Conservation (phyloP, 2,888 invertebrate species). For the Stenurella melanura region DNA sequence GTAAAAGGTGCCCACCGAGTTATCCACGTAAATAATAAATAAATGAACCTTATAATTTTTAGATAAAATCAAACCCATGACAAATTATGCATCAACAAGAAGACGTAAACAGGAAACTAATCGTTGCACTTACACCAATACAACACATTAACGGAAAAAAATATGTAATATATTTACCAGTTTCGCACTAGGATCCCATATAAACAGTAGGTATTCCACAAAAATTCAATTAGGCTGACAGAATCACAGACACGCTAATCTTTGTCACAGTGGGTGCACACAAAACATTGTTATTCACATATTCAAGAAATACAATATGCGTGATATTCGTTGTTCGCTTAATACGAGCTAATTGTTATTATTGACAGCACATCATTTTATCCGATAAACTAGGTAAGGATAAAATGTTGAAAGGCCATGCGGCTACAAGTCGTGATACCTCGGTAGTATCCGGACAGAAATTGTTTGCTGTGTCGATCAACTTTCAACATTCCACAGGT, state of each 20-base stretch:
- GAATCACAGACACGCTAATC: not conserved
- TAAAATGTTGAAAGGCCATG: not conserved
- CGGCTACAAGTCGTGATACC: not conserved
- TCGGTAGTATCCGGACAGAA: conserved; percentile 2
- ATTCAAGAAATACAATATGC: not conserved
- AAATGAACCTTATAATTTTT: not conserved
- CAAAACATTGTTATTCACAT: conserved; percentile 3
- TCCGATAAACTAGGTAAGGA: conserved; percentile 7
- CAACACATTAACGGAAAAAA: not conserved
- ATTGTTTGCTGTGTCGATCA: conserved; percentile 7
- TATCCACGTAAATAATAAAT: not conserved
- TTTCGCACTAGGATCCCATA: conserved; percentile 7
- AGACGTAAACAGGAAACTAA: not conserved
- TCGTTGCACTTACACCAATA: not conserved
- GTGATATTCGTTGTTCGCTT: not conserved
- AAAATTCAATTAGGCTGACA: not conserved
- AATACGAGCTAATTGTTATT: not conserved
- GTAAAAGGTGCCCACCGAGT: not conserved
- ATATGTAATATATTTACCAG: not conserved
- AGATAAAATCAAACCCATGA: not conserved
- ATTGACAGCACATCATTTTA: conserved; percentile 7
- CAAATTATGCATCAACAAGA: not conserved
- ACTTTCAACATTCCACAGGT: conserved; percentile 7
- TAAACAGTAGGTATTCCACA: not conserved
- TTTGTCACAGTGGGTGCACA: not conserved